A percentile compares a stretch with the other conserved stretches of the same genome.
phyloP scores from a whole-genome alignment of 1,140 invertebrate species.

The Whitmania pigra region DNA sequence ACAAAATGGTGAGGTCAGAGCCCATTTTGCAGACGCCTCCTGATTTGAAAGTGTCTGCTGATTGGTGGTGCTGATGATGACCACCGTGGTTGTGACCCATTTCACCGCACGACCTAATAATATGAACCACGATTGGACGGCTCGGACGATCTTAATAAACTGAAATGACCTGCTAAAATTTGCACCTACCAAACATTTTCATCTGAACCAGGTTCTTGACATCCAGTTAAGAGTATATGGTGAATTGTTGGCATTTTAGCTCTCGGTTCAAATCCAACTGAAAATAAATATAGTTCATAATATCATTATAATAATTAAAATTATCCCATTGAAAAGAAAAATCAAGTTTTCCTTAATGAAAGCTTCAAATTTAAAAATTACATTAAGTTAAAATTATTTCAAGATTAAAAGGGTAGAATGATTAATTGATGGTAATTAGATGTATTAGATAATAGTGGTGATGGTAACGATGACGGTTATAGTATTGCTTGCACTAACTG shows the following conservation, averaged over 20 bases:
- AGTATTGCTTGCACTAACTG: too few relatives aligned
- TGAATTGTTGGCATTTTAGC: constrained; percentile 78
- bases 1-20: constrained; percentile 55
- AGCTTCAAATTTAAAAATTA: too few relatives aligned
- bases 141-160: background rate
- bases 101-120: constrained; percentile 39
- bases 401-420: too few relatives aligned
- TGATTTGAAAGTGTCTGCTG: constrained; percentile 6
- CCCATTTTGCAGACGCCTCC: constrained; percentile 31
- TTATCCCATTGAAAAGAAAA: too few relatives aligned
- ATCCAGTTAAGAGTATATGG: constrained; percentile 92
- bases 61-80: background rate
- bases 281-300: constrained; percentile 32
- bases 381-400: too few relatives aligned
- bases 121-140: background rate
- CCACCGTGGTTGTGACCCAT: constrained; percentile 27
- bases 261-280: constrained; percentile 84
- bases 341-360: too few relatives aligned
- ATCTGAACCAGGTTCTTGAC: constrained; percentile 63
- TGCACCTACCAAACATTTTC: constrained; percentile 62
- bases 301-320: background rate
- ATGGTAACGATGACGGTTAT: too few relatives aligned
- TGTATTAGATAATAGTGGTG: too few relatives aligned
- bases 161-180: background rate
- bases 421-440: too few relatives aligned